Percentiles rank a stretch among this genome's conserved stretches.
These are phyloP conservation scores for Yoshiicerus persimilis DNA, from an alignment of 1,140 invertebrate genomes.

Conservation along the genomic window DNA sequence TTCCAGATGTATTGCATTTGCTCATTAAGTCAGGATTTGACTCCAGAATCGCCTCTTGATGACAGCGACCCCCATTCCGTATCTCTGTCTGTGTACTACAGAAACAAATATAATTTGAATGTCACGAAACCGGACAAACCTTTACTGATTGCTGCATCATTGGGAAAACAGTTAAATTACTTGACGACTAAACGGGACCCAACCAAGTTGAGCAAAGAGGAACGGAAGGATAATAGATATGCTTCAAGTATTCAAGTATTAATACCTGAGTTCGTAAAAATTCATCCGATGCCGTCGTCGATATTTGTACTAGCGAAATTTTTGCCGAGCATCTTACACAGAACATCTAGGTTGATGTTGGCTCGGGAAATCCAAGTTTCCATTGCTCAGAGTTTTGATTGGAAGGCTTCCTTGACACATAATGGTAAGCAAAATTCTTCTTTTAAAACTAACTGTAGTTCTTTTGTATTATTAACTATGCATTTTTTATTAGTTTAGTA, in stretches of 20 bases:
- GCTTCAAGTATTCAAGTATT: neutral
- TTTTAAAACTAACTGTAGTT: neutral
- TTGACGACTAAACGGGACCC: neutral
- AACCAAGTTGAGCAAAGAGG: neutral
- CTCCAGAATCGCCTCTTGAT: neutral
- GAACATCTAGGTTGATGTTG: conserved; percentile 30
- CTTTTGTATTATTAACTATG: too few species aligned
- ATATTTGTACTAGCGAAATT: conserved; percentile 24
- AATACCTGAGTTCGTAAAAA: neutral
- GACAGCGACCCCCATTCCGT: neutral
- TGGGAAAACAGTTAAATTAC: conserved; percentile 37
- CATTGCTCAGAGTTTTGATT: neutral
- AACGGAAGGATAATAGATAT: neutral
- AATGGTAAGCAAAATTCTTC: neutral
- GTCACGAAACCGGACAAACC: neutral
- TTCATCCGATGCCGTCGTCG: neutral
- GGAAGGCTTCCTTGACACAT: neutral
- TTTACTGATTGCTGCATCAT: neutral
- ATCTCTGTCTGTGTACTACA: conserved; percentile 3
- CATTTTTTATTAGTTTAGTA: too few species aligned
- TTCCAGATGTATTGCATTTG: neutral
- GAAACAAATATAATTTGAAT: neutral
- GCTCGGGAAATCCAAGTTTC: neutral
- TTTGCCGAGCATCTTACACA: conserved; percentile 33
- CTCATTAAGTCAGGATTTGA: neutral